Conservation (phyloP, 1,140 invertebrate species). For the Temnothorax nylanderi region DNA sequence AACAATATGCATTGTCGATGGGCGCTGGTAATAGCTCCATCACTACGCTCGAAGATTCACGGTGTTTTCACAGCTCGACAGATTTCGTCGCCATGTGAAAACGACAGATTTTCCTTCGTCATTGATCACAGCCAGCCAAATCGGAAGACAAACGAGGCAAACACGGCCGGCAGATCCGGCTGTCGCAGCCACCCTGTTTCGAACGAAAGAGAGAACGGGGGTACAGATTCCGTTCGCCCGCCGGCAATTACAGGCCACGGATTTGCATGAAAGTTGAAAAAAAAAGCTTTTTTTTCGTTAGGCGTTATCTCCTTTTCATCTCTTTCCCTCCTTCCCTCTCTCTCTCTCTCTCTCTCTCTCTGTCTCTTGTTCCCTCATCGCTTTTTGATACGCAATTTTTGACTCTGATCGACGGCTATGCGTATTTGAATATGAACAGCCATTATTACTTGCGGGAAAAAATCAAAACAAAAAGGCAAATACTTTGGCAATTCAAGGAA, state of each 20-base stretch:
- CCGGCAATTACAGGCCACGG: conserved; percentile 61
- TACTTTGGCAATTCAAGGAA: background rate
- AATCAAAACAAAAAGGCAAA: background rate
- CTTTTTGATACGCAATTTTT: conserved; percentile 38
- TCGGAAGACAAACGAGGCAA: conserved; percentile 60
- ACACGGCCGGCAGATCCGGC: conserved; percentile 41
- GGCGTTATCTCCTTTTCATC: conserved; percentile 28
- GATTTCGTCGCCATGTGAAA: conserved; percentile 41
- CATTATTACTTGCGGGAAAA: conserved; percentile 27
- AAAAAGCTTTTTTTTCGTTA: conserved; percentile 51
- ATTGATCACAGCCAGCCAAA: conserved; percentile 47
- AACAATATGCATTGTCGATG: background rate
- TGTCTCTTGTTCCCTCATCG: background rate
- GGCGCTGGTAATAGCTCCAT: background rate
- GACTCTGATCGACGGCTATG: background rate
- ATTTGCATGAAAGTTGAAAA: conserved; percentile 72
- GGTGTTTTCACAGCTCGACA: conserved; percentile 27
- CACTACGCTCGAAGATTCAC: background rate
- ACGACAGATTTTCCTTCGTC: conserved; percentile 56
- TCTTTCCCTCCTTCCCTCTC: background rate
- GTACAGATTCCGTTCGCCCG: conserved; percentile 19
- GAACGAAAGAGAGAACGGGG: conserved; percentile 11
- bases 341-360: too few relatives aligned
- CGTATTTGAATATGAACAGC: conserved; percentile 64
- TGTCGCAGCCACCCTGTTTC: conserved; percentile 39